These are phyloP conservation scores for Julus scandinavius DNA, from an alignment of 2,888 invertebrate genomes.

Conservation along the genomic window DNA sequence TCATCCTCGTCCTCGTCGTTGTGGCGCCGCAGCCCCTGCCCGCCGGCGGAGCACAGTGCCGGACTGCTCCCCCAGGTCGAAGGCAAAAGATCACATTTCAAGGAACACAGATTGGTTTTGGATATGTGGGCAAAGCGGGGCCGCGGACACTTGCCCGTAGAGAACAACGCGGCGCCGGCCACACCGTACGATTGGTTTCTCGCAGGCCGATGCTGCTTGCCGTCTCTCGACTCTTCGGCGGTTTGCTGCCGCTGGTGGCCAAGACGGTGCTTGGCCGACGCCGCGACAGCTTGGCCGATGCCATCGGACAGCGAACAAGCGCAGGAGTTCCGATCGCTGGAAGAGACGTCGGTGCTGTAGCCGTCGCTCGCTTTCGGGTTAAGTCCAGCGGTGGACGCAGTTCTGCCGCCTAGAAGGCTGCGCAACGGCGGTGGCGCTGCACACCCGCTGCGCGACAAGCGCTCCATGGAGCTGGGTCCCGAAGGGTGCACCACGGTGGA, in stretches of 20 bases:
- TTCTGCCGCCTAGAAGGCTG: not conserved
- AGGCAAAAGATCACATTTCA: conserved; percentile 24
- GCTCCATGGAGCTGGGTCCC: not conserved
- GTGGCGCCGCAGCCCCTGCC: not conserved
- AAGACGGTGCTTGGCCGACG: not conserved
- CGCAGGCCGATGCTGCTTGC: not conserved
- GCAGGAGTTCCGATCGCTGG: conserved; percentile 24
- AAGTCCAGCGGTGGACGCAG: not conserved
- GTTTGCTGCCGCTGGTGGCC: not conserved
- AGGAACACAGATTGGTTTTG: conserved; percentile 40
- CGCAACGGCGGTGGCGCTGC: too few species aligned
- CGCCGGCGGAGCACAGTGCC: conserved; percentile 9
- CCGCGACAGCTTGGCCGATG: not conserved
- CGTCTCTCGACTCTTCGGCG: not conserved
- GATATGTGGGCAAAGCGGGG: not conserved
- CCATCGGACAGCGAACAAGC: conserved; percentile 48
- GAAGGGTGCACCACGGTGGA: conserved; percentile 54
- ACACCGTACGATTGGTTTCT: not conserved
- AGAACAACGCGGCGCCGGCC: not conserved
- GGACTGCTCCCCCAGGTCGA: conserved; percentile 48
- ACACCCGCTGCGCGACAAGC: not conserved
- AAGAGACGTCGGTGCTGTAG: conserved; percentile 56
- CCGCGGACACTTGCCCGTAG: not conserved
- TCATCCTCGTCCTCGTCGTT: not conserved
- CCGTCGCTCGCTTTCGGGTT: conserved; percentile 50